These are phyloP conservation scores for Halichoeres trimaculatus DNA, from an alignment of 2,113 vertebrate genomes.

Conservation along the genomic window DNA sequence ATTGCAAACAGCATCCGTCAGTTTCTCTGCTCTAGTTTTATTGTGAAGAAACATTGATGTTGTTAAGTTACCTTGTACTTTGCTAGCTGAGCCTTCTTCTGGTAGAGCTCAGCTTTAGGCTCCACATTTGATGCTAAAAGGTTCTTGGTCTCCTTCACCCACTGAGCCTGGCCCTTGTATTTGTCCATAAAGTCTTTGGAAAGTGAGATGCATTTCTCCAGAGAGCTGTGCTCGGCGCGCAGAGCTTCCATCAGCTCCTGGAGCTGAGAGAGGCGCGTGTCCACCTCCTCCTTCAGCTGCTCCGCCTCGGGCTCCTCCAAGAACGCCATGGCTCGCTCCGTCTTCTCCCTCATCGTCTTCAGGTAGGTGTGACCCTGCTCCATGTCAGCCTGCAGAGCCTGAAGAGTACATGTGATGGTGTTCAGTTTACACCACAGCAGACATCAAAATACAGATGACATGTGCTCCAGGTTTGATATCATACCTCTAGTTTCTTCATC, in stretches of 20 bases:
- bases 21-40: not conserved
- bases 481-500: conserved; percentile 93
- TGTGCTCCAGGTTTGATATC: not conserved
- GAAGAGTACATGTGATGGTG: conserved; percentile 1
- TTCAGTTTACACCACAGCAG: not conserved
- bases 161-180: conserved; percentile 88
- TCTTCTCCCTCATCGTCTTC: conserved; percentile 91
- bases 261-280: conserved; percentile 80
- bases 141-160: conserved; percentile 87
- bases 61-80: conserved; percentile 92
- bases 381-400: conserved; percentile 87
- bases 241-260: conserved; percentile 86
- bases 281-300: conserved; percentile 86
- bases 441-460: not conserved
- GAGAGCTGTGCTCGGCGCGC: conserved; percentile 85
- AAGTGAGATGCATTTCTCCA: conserved; percentile 90
- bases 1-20: not conserved
- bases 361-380: conserved; percentile 91
- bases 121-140: conserved; percentile 85
- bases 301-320: conserved; percentile 86
- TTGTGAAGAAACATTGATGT: not conserved
- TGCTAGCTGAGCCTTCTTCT: conserved; percentile 95
- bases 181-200: conserved; percentile 96
- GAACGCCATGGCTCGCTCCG: conserved; percentile 85
- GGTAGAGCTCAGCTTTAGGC: conserved; percentile 94